Base-by-base conservation (phyloP, 2,113 vertebrate species). In the Columba livia region DNA sequence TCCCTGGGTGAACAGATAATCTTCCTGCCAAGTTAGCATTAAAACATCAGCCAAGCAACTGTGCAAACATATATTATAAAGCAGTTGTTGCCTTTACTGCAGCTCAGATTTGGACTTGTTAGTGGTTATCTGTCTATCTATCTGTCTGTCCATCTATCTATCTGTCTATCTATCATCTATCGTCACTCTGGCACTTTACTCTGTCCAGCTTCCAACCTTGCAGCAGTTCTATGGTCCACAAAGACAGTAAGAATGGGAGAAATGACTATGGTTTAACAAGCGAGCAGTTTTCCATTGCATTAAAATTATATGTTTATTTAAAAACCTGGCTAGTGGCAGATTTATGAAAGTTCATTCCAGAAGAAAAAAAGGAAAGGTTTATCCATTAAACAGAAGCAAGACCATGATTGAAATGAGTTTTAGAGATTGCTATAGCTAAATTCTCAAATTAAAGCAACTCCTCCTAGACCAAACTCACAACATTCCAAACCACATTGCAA, bases 1-100 rank as follows among this genome's bases (percentile, higher is more conserved):
- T 90, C 86, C 53, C 54, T 82, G 73, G 57, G 61, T 87, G 66
- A 93, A 93, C 58, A 92, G 83, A 89, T 88, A 44, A 90, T 71
- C 83, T 90, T 79, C 78, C 82, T 96, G 77, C 77, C 83, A 81
- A 69, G 34, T 65, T 84, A 53, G 47, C 44, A 70, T 16, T 28
- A 62, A 84, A 69, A 66, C 36, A 83, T 38, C 77, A 90, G 90
- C 69, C 83, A 54, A 90, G 44, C 44, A 81, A 38, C 7, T 81
- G 36, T 18, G 38, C 31, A 51, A 62, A 62, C 2, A 23, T 36
- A 8, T 21, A 24, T 72, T 64, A 21, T n/a, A 38, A 75, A 75
- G 65, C 42, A 72, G 34, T 53, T 95, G 61, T 69, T 92, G 72
- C 38, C 31, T 86, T 93, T 71, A 47, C 8, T 74, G 78, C 54